These are phyloP conservation scores for Oncopeltus fasciatus DNA, from an alignment of 1,140 invertebrate genomes.

Conservation along the genomic window DNA sequence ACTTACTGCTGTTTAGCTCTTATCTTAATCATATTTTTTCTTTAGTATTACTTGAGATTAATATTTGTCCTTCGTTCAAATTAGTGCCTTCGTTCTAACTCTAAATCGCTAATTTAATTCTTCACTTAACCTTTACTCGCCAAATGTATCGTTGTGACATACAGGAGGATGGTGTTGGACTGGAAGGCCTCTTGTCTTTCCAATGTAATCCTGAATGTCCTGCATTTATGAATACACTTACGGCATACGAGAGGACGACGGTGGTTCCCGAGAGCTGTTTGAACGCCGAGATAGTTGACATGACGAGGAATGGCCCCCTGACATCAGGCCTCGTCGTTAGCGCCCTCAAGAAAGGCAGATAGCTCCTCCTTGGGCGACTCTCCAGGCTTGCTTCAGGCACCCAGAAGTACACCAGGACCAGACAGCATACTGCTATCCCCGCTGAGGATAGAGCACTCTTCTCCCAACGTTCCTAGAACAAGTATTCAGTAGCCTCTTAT, in stretches of 20 bases:
- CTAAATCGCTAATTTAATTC: no score
- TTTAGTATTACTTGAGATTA: no score
- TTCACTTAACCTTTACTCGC: no score
- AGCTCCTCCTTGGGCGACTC: background rate
- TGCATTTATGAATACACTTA: background rate
- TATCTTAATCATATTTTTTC: no score
- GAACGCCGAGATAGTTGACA: background rate
- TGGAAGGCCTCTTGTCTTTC: no score
- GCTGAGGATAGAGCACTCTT: background rate
- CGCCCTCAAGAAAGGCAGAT: background rate
- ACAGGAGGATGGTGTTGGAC: no score
- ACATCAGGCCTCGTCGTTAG: background rate
- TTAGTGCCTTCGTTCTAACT: no score
- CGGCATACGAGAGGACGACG: constrained; percentile 1
- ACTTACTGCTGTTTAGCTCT: no score
- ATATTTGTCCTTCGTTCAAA: no score
- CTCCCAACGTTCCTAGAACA: background rate
- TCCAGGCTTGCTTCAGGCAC: background rate
- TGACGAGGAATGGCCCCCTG: background rate
- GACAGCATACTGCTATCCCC: background rate
- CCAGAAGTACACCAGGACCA: background rate
- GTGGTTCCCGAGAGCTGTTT: constrained; percentile 2
- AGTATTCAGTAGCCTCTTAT: no score
- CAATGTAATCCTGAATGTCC: no score
- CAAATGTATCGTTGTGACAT: no score